These are phyloP conservation scores for Cantharis rustica DNA, from an alignment of 2,888 invertebrate genomes.

Conservation along the genomic window DNA sequence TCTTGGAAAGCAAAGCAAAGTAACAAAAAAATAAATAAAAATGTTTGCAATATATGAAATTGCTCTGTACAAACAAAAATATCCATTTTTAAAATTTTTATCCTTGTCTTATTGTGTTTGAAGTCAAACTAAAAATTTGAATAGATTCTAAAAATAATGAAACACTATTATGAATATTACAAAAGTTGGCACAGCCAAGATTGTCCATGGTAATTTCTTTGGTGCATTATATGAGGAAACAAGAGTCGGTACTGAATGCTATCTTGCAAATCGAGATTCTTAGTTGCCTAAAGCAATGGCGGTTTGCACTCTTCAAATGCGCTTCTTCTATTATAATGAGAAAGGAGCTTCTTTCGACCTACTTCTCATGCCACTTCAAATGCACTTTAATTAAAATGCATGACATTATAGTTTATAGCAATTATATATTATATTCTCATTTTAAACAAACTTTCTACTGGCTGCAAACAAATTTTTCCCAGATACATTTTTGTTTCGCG, in stretches of 20 bases:
- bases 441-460: background rate
- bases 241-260: slow-evolving; percentile 47
- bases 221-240: slow-evolving; percentile 47
- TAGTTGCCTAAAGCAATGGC: slow-evolving; percentile 27
- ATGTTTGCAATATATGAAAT: background rate
- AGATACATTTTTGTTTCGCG: background rate
- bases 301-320: slow-evolving; percentile 27
- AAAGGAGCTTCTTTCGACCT: slow-evolving; percentile 22
- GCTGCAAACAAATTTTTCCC: background rate
- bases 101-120: background rate
- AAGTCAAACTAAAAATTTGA: slow-evolving; percentile 36
- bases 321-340: slow-evolving; percentile 24
- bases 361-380: slow-evolving; percentile 15
- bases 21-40: background rate
- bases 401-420: slow-evolving; percentile 6
- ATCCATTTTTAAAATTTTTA: background rate
- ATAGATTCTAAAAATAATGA: slow-evolving; percentile 46
- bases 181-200: slow-evolving; percentile 43
- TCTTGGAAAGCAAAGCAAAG: background rate
- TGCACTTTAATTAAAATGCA: slow-evolving; percentile 25
- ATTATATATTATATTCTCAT: background rate
- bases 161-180: slow-evolving; percentile 51
- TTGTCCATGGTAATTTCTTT: slow-evolving; percentile 51
- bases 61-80: background rate
- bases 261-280: slow-evolving; percentile 48